phyloP scores from a whole-genome alignment of 2,113 vertebrate species.

The Zosterops pallidus region DNA sequence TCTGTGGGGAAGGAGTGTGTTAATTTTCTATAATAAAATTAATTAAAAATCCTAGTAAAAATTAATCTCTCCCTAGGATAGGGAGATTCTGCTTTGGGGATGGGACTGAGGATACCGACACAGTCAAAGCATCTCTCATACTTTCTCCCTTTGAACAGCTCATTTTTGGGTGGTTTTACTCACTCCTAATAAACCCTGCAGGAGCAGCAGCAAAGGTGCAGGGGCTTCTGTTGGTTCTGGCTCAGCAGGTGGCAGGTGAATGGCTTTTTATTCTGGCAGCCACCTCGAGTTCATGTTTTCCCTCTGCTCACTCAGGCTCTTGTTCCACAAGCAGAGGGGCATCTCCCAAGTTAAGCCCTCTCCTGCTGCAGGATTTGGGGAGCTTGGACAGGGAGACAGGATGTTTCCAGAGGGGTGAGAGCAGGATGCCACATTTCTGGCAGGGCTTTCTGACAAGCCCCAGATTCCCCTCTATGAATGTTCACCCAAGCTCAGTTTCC shows the following conservation, averaged over 20 bases:
- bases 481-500: not conserved
- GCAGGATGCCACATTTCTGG: not conserved
- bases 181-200: not conserved
- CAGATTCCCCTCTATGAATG: fast-evolving
- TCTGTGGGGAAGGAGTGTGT: conserved; percentile 18
- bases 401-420: fast-evolving
- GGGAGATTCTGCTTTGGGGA: not conserved
- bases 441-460: not conserved
- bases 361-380: not conserved
- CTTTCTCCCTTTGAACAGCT: not conserved
- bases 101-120: not conserved
- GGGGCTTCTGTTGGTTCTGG: not conserved
- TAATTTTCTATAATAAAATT: conserved; percentile 60
- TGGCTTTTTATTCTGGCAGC: not conserved
- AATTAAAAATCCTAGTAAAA: conserved; percentile 52
- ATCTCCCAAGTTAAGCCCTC: not conserved
- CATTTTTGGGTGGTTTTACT: not conserved
- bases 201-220: not conserved
- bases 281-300: not conserved
- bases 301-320: not conserved
- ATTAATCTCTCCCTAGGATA: not conserved
- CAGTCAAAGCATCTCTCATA: not conserved
- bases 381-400: not conserved
- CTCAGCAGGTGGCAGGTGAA: not conserved
- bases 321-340: not conserved